These are phyloP conservation scores for Fabriciana adippe DNA, from an alignment of 2,888 invertebrate species.

Conservation along the genomic window DNA sequence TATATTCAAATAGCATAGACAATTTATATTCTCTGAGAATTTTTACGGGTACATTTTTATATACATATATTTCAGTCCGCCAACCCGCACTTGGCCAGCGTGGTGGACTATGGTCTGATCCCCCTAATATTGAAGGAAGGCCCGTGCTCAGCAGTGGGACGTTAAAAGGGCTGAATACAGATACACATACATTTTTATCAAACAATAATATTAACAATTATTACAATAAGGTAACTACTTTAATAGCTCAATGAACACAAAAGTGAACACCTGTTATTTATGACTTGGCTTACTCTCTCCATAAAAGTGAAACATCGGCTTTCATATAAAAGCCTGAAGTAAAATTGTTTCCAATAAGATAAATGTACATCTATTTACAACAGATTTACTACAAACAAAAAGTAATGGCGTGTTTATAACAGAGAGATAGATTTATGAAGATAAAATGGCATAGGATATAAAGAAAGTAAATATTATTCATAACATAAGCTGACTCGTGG, in stretches of 20 bases:
- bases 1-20: no score
- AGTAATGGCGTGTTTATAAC: constrained; percentile 22
- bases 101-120: no score
- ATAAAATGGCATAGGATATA: constrained; percentile 37
- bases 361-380: constrained; percentile 19
- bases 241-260: not conserved
- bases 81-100: no score
- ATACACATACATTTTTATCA: no score
- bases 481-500: constrained; percentile 38
- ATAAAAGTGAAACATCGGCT: constrained; percentile 16
- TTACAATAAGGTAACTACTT: not conserved
- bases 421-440: constrained; percentile 34
- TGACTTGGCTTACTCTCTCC: not conserved
- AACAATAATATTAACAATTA: not conserved
- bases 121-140: no score
- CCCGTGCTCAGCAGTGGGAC: no score
- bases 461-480: constrained; percentile 44
- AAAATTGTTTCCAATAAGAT: constrained; percentile 22
- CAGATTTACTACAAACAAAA: constrained; percentile 28
- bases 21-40: no score
- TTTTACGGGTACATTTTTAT: no score
- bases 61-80: no score
- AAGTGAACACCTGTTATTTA: constrained; percentile 6
- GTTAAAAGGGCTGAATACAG: no score
- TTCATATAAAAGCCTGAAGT: constrained; percentile 5